Evolutionary conservation across 2,113 vertebrate species (phyloP).

Genomic region (Amphiprion percula): DNA sequence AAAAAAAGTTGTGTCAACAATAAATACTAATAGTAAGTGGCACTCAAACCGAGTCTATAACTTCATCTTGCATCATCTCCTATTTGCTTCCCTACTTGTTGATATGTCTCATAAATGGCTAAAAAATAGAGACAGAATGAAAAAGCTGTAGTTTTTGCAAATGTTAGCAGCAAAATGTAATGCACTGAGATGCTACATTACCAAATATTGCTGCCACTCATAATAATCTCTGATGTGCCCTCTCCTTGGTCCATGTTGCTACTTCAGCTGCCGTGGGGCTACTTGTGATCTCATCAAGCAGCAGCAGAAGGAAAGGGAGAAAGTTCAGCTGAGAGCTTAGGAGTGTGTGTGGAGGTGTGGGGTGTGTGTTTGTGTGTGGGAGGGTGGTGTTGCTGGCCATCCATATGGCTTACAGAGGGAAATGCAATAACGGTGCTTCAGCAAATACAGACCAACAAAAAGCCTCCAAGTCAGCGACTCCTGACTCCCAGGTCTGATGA

Average conservation of each 20-base stretch:
- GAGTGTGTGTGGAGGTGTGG: background rate
- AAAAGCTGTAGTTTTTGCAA: conserved; percentile 5
- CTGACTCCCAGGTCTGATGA: conserved; percentile 57
- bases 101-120: background rate
- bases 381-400: background rate
- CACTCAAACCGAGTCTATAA: background rate
- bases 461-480: conserved; percentile 71
- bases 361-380: background rate
- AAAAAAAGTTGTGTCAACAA: no score
- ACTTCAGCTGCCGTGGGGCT: conserved; percentile 47
- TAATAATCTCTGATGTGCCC: background rate
- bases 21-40: no score
- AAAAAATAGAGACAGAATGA: background rate
- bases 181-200: background rate
- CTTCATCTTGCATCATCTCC: background rate
- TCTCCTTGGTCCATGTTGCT: conserved; percentile 7
- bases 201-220: conserved; percentile 8
- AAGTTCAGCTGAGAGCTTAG: conserved; percentile 25
- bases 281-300: conserved; percentile 45
- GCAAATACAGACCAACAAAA: conserved; percentile 65
- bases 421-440: conserved; percentile 75
- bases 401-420: conserved; percentile 66
- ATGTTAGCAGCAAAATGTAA: conserved; percentile 19
- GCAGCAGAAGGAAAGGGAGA: background rate
- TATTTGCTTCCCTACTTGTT: background rate